Conservation (phyloP, 1,140 invertebrate genomes). For the Zaprionus gabonicus region DNA sequence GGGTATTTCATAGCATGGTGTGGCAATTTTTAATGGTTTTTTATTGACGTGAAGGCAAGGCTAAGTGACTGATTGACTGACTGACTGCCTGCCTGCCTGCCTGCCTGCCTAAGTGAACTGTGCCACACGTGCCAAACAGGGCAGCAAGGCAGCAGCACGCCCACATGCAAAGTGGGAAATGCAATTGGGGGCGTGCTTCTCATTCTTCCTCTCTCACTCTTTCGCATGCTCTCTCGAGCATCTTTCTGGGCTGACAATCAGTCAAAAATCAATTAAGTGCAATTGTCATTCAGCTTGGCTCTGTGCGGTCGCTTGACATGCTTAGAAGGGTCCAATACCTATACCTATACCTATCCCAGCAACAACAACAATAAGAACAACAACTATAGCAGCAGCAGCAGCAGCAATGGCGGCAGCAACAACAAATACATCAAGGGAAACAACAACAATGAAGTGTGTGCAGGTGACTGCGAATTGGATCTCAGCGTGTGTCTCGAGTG, state of each 20-base stretch:
- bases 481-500: conserved; percentile 31
- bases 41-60: conserved; percentile 4
- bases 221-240: not conserved
- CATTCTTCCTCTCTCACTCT: not conserved
- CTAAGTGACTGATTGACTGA: not conserved
- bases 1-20: not conserved
- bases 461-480: conserved; percentile 37
- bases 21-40: not conserved
- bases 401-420: conserved; percentile 5
- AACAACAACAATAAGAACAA: conserved; percentile 4
- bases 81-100: not conserved
- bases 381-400: not conserved
- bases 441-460: conserved; percentile 14
- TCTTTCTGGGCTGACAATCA: conserved; percentile 38
- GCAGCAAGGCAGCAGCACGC: not conserved
- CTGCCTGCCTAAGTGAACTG: conserved; percentile 4
- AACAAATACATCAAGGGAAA: not conserved
- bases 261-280: conserved; percentile 57
- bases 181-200: not conserved
- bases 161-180: not conserved
- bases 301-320: conserved; percentile 38
- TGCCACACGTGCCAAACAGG: conserved; percentile 18
- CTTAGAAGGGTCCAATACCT: conserved; percentile 6
- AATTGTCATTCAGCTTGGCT: conserved; percentile 36
- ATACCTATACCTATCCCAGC: not conserved